These are phyloP conservation scores for Marronus borbonicus DNA, from an alignment of 2,888 invertebrate genomes.

Conservation along the genomic window DNA sequence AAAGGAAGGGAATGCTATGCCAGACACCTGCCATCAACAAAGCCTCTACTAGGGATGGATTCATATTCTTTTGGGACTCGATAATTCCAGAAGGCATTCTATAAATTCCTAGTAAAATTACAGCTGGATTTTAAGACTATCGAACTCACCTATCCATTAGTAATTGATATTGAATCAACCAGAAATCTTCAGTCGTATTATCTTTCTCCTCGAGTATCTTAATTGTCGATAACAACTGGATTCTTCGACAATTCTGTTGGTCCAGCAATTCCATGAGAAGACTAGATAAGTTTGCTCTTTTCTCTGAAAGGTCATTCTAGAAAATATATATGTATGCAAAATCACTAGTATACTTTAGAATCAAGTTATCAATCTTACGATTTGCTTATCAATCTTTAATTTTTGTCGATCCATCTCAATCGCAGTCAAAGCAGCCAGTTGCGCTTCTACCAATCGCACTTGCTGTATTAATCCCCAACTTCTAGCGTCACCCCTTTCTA, in stretches of 20 bases:
- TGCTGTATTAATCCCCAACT: conserved; percentile 85
- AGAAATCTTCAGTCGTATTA: conserved; percentile 76
- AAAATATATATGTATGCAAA: conserved; percentile 50
- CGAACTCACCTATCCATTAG: conserved; percentile 76
- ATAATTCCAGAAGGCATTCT: conserved; percentile 77
- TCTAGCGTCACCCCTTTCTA: conserved; percentile 82
- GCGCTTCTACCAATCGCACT: conserved; percentile 80
- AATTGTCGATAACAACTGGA: conserved; percentile 79
- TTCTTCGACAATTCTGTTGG: conserved; percentile 78
- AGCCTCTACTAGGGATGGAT: conserved; percentile 79
- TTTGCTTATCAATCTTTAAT: conserved; percentile 78
- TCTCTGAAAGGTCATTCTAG: conserved; percentile 79
- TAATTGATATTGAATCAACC: conserved; percentile 88
- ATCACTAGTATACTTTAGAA: conserved; percentile 24
- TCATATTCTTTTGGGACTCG: conserved; percentile 76
- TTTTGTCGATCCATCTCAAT: conserved; percentile 83
- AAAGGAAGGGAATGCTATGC: conserved; percentile 84
- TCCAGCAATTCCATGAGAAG: conserved; percentile 79
- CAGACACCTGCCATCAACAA: conserved; percentile 82
- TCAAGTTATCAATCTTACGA: conserved; percentile 69
- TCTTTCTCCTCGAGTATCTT: conserved; percentile 80
- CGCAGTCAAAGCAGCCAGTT: conserved; percentile 80
- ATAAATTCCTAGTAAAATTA: conserved; percentile 20
- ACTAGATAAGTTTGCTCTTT: conserved; percentile 78
- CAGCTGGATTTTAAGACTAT: not conserved